Evolutionary conservation across 2,113 vertebrate species (phyloP).

Genomic region (Ciconia stormi): DNA sequence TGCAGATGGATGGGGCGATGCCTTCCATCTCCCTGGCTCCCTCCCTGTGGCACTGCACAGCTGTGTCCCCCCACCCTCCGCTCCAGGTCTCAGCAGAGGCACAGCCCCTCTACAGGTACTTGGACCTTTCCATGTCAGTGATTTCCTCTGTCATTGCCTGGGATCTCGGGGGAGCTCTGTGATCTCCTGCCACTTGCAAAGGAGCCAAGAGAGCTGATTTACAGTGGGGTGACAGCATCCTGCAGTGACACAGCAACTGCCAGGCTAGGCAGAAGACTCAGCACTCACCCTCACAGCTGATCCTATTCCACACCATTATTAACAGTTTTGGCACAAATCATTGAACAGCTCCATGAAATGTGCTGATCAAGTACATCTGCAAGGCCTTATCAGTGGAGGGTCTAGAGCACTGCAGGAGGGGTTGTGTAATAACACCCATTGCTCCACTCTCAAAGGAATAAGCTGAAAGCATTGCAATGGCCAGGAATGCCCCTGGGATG

Average conservation of each 20-base stretch:
- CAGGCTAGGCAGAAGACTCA: background rate
- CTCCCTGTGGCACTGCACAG: background rate
- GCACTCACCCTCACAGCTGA: background rate
- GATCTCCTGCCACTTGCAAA: background rate
- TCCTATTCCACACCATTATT: background rate
- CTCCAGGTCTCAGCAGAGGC: background rate
- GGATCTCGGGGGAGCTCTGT: background rate
- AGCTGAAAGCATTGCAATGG: background rate
- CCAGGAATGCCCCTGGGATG: background rate
- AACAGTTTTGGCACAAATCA: background rate
- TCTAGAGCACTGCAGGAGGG: background rate
- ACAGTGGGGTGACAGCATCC: background rate
- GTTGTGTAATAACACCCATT: background rate
- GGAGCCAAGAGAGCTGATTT: background rate
- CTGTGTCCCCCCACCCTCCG: fast-evolving
- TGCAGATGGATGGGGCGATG: background rate
- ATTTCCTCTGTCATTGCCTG: background rate
- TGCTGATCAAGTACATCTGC: background rate
- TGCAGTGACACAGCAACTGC: background rate
- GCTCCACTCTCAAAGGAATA: background rate
- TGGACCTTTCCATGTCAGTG: fast-evolving
- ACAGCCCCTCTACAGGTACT: fast-evolving
- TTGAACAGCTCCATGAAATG: background rate
- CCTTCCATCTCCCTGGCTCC: background rate
- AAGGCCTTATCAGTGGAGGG: background rate